Percentiles rank a stretch among this genome's conserved stretches.
Conservation (phyloP, 37 sponge, comb jelly and placozoan species). For the Ephydatia muelleri region DNA sequence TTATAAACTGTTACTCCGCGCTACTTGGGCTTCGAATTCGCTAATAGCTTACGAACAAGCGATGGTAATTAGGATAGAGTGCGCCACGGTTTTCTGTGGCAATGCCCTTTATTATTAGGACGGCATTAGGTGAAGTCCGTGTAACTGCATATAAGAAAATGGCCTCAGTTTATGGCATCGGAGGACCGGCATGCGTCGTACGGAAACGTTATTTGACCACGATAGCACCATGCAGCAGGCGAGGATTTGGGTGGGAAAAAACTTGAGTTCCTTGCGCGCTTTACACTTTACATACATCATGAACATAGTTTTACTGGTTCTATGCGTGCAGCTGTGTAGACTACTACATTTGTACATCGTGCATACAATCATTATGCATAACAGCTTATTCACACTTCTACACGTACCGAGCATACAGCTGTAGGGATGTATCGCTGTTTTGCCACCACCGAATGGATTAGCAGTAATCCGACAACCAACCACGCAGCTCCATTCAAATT, state of each 20-base stretch:
- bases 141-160: background rate
- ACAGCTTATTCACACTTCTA: background rate
- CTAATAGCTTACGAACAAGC: constrained; percentile 1
- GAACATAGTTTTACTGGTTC: constrained; percentile 1
- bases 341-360: constrained; percentile 1
- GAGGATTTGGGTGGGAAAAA: background rate
- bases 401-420: background rate
- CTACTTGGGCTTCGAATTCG: background rate
- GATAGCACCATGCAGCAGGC: constrained; percentile 1
- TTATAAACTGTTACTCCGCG: constrained; percentile 1
- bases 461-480: constrained; percentile 1
- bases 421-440: background rate
- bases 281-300: constrained; percentile 1
- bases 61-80: constrained; percentile 1
- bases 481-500: background rate
- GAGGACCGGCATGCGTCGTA: background rate
- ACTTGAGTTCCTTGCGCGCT: constrained; percentile 1
- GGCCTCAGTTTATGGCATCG: background rate
- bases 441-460: background rate
- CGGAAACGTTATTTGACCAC: background rate
- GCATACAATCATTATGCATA: constrained; percentile 1
- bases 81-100: constrained; percentile 1
- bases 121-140: background rate
- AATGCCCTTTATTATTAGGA: background rate
- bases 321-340: constrained; percentile 1